Base-by-base conservation (phyloP, 1,140 invertebrate genomes). In the Venturia canescens region DNA sequence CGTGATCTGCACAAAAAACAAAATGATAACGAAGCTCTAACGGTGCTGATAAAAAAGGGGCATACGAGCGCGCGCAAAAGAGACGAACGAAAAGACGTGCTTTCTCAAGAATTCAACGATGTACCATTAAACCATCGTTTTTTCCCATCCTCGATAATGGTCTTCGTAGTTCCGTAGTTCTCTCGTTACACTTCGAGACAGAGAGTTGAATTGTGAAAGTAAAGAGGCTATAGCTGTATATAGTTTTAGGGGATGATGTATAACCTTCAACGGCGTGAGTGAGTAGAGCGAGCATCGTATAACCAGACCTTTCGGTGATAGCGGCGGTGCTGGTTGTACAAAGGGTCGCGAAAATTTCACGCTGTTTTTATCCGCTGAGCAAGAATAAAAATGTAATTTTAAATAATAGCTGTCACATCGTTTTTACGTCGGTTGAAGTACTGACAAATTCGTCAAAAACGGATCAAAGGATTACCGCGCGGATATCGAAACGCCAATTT, bases 121-220 rank as follows among this genome's bases (percentile, higher is more conserved):
- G 44, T 48, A 69, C 38, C 77, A 67, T 78, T 78, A 78, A 48
- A 23, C 63, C 31, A 69, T 69, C 44, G n/a, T 60, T 76, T 76
- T 78, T 78, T 44, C 44, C 11, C 29, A 63, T 63, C 26, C 48
- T 31, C 50, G 67, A 67, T 78, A 78, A 78, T 70, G 77, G 77
- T 78, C 77, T 34, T 70, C 63, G 29, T 31, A 66, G 76, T 78
- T 78, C 34, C 6, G 31, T 29, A 69, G 29, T 31, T 69, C 29
- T 31, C 66, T 78, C 77, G 63, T 78, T 78, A 78, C 48, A 69
- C 63, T 57, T 48, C 63, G n/a, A 27, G 50, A 48, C 23, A 60
- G 63, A 60, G 63, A 16, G 16, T 16, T n/a, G 53, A 53, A 57
- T 18, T 76, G 53, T 76, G 2, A 31, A 69, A 27, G 29, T 11